Base-by-base conservation (phyloP, 2,797 vertebrate species). In the Gallirallus australis region DNA sequence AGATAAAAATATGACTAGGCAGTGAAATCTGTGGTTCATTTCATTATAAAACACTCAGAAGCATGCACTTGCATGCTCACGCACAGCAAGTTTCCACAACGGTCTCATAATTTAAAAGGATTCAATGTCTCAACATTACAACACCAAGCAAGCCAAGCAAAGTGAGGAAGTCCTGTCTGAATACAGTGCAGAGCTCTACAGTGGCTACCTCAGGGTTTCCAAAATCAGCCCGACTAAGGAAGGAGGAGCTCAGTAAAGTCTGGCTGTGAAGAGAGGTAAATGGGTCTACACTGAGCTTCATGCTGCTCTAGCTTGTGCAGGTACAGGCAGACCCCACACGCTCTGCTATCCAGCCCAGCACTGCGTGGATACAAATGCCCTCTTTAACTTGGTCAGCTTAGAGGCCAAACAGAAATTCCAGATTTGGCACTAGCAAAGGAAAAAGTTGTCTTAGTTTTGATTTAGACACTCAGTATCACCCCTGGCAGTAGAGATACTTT, bases 291-390 rank as follows among this genome's bases (percentile, higher is more conserved):
- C 3, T 12, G 48, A 68, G 45, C 37, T 75, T 37, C 15, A 8
- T 2, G 20, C 21, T 75, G 65, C n/a, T 89, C 48, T 50, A 63
- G 42, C 35, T 80, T 56, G 82, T 59, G 21, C 35, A 66, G 42
- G 42, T 53, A 50, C 0, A 0, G 3, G n/a, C 11, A 35, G 16
- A n/a, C 33, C 27, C 11, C 27, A 24, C 9, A 64, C 0, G 0
- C 15, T 24, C 11, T 0, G 2, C 8, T 15, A n/a, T 33, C 6
- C 1, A 0, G 24, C 28, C 39, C 54, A n/a, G 45, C 16, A 5
- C 35, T 59, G 27, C 47, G 17, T 82, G 59, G 14, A 47, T 72
- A 71, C 40, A 88, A 75, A 72, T 7, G 11, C 8, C 25, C 24
- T 77, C 89, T 40, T 39, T 27, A 72, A 56, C 17, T 40, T 47